Evolutionary conservation across 2,113 vertebrate genomes (phyloP).

Genomic region (Todiramphus saurophagus): DNA sequence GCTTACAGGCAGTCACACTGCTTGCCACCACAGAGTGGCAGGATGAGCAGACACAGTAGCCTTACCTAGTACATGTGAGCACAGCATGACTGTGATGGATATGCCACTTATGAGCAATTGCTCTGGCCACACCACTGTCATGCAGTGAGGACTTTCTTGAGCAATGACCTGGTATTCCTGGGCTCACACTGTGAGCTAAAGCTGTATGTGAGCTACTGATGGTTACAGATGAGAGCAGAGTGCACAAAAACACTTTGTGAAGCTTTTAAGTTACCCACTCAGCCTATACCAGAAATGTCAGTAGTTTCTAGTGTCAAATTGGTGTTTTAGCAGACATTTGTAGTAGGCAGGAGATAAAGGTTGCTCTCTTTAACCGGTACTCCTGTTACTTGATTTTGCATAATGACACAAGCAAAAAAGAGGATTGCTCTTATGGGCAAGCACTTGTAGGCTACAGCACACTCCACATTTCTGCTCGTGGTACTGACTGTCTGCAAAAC

Average conservation of each 20-base stretch:
- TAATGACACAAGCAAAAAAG: not conserved
- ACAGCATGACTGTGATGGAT: not conserved
- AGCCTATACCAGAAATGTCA: not conserved
- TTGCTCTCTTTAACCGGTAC: not conserved
- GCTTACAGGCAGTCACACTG: not conserved
- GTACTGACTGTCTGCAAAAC: not conserved
- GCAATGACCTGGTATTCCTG: too few relatives aligned
- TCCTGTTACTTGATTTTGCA: not conserved
- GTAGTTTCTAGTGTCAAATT: not conserved
- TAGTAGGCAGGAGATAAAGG: not conserved
- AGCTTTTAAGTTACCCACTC: not conserved
- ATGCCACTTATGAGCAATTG: accelerated
- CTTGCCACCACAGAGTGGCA: not conserved
- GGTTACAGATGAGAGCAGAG: not conserved
- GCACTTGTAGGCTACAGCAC: accelerated
- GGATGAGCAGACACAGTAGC: not conserved
- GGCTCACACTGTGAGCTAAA: not conserved
- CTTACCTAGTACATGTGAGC: not conserved
- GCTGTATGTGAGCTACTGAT: accelerated
- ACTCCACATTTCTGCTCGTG: not conserved
- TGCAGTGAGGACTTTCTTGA: not conserved
- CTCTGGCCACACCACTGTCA: not conserved
- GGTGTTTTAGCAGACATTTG: accelerated
- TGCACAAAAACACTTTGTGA: not conserved
- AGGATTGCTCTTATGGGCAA: not conserved